Base-by-base conservation (phyloP, 2,113 vertebrate species). In the Pluvialis apricaria region DNA sequence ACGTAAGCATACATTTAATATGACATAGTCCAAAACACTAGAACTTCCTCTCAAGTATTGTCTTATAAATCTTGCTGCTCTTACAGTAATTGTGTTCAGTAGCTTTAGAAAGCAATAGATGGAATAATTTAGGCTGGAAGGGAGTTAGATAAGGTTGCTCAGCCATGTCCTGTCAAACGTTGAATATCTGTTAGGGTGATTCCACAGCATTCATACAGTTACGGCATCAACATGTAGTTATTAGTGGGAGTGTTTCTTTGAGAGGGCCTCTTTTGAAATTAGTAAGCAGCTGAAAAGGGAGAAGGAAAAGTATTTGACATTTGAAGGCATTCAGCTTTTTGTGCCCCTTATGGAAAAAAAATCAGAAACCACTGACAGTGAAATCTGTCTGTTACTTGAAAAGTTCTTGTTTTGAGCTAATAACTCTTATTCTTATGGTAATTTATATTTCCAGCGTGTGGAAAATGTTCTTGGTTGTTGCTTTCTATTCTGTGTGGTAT, bases 401-500 rank as follows among this genome's bases (percentile, higher is more conserved):
- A 85, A 86, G 72, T 80, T 91, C 36, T 54, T 91, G 57, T 38
- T 92, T 90, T 91, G 42, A 96, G n/a, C 82, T 95, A 92, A 94
- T 92, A 89, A 66, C 40, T 78, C 52, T 40, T 70, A 64, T 6
- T 78, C 55, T 40, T 70, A 64, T 6, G 65, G 42, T 81, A 88
- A 86, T 83, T 88, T 77, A 34, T 90, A 76, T 69, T 94, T 84
- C 57, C 66, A 87, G 31, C 10, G 42, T 76, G 77, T 91, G 81
- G 66, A 91, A 95, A 91, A 66, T 34, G 18, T 72, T 91, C 57
- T 87, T 73, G 49, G 29, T 86, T 82, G 66, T 45, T 85, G 54
- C 70, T 90, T 97, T 85, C 84, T 88, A 52, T 82, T 91, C 91
- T 97, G 42, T 68, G 75, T 95, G 92, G 89, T 92, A 82, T 95